A percentile compares a stretch with the other conserved stretches of the same genome.
Evolutionary conservation across 2,888 invertebrate genomes (phyloP).

Genomic region (Calameuta idolon): DNA sequence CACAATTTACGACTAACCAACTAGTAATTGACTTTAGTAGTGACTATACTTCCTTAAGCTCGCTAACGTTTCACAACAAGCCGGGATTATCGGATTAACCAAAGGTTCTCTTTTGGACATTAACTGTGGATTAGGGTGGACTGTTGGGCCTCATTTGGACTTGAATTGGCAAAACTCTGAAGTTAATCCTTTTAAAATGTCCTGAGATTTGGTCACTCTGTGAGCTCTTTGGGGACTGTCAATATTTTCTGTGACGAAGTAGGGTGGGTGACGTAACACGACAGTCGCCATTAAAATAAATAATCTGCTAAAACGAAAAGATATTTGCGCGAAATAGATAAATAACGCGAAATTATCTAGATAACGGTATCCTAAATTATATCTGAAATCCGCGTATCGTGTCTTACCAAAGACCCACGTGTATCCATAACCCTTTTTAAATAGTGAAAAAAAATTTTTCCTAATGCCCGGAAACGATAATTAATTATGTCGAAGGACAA

Average conservation of each 20-base stretch:
- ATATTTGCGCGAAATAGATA: neutral
- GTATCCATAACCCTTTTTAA: neutral
- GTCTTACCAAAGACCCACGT: neutral
- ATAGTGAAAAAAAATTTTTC: neutral
- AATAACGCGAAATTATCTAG: neutral
- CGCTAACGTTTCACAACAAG: neutral
- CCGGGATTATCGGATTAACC: constrained; percentile 4
- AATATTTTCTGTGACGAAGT: neutral
- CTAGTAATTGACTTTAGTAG: neutral
- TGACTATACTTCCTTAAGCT: neutral
- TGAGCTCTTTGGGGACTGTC: neutral
- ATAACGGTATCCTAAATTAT: neutral
- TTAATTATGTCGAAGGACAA: neutral
- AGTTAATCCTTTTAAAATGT: constrained; percentile 32
- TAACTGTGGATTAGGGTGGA: constrained; percentile 39
- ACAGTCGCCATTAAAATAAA: neutral
- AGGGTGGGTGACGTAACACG: neutral
- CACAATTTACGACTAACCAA: neutral
- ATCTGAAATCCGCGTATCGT: neutral
- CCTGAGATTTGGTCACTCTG: neutral
- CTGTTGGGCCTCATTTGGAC: constrained; percentile 43
- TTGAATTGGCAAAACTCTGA: constrained; percentile 42
- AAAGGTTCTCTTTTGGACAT: neutral
- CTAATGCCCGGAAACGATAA: neutral
- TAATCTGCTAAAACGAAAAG: neutral